A percentile compares a stretch with the other conserved stretches of the same genome.
Evolutionary conservation across 2,113 vertebrate species (phyloP).

Genomic region (Myrmophylax atrothorax): DNA sequence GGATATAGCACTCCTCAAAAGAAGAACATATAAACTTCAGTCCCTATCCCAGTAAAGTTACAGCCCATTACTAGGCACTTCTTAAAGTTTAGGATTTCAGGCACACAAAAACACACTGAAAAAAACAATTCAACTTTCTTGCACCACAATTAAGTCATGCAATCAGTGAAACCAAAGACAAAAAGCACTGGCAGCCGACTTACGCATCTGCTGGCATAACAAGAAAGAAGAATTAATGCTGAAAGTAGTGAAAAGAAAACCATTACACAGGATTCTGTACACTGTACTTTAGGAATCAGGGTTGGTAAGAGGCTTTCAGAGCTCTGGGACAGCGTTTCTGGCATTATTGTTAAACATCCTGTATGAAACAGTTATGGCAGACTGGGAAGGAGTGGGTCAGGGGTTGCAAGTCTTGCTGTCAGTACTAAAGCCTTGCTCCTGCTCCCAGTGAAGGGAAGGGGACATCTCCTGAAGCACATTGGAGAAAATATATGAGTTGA

Average conservation of each 20-base stretch:
- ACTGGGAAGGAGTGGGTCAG: not conserved
- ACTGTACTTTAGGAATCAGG: not conserved
- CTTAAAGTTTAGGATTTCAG: not conserved
- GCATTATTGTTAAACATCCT: conserved; percentile 25
- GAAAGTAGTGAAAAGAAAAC: conserved; percentile 29
- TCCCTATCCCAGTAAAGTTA: not conserved
- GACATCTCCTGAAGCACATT: not conserved
- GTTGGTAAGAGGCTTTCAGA: conserved; percentile 50
- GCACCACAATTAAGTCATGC: not conserved
- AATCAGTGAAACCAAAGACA: not conserved
- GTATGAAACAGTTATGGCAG: conserved; percentile 23
- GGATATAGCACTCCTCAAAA: not conserved
- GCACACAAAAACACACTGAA: not conserved
- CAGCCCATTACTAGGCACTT: not conserved
- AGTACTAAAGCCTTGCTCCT: not conserved
- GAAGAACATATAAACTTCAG: not conserved
- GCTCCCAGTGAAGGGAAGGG: conserved; percentile 6
- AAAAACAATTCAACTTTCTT: not conserved
- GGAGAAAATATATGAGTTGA: conserved; percentile 21
- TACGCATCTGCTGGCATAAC: conserved; percentile 5
- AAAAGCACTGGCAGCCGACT: not conserved
- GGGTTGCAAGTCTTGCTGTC: conserved; percentile 32
- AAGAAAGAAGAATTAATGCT: conserved; percentile 33
- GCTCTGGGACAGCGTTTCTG: conserved; percentile 13
- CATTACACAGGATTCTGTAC: conserved; percentile 13